Evolutionary conservation across 1,140 invertebrate species (phyloP).

Genomic region (Drosophila setifemur): DNA sequence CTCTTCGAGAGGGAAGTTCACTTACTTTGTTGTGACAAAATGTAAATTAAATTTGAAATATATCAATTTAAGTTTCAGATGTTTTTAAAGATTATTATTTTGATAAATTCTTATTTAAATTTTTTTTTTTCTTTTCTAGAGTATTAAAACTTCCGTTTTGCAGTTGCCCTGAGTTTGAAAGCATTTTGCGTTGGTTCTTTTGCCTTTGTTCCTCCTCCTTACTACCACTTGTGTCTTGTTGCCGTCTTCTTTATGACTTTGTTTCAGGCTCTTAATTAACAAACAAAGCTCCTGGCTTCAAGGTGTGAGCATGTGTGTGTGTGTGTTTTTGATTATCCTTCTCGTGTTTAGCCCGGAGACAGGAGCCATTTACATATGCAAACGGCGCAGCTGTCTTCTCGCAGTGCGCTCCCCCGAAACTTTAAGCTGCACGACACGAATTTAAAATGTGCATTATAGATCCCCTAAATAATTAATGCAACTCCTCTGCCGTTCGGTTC

Average conservation of each 20-base stretch:
- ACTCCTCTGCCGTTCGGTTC: too few relatives aligned
- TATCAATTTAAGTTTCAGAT: too few relatives aligned
- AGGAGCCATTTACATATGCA: slow-evolving; percentile 44
- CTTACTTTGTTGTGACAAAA: too few relatives aligned
- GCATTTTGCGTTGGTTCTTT: slow-evolving; percentile 13
- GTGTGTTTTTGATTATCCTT: slow-evolving; percentile 60
- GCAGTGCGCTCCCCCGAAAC: background rate
- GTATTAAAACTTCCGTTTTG: background rate
- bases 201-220: slow-evolving; percentile 16
- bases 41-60: too few relatives aligned
- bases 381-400: slow-evolving; percentile 13
- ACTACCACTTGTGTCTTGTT: slow-evolving; percentile 19
- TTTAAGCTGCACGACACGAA: slow-evolving; percentile 26
- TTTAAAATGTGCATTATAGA: slow-evolving; percentile 36
- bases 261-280: slow-evolving; percentile 76
- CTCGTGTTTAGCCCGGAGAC: slow-evolving; percentile 40
- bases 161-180: too few relatives aligned
- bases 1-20: background rate
- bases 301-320: background rate
- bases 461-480: slow-evolving; percentile 18
- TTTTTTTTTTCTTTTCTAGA: slow-evolving; percentile 7
- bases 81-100: too few relatives aligned
- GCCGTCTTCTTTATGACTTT: slow-evolving; percentile 71
- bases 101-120: too few relatives aligned
- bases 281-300: slow-evolving; percentile 52